Evolutionary conservation across 2,888 invertebrate species (phyloP), one percentile per base, ranked within the genome.

Genomic region (Sinelater perroti): DNA sequence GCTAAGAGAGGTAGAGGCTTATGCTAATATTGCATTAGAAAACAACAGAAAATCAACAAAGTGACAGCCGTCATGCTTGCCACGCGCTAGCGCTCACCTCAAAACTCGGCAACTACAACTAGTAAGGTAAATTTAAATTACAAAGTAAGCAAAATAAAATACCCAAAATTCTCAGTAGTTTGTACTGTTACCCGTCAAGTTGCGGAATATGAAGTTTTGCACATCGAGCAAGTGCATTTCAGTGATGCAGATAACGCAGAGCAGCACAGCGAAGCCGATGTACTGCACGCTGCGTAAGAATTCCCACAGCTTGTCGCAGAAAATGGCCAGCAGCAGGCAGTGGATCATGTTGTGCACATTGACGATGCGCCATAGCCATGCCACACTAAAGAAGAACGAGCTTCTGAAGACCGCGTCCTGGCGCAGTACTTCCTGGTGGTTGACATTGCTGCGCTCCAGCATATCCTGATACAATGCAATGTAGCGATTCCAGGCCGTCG

Each of bases 401-500:
- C 90, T 90, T 65, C 84, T 85, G 68, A 92, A 87, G 40, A 87
- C 82, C 21, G 78, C 75, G 63, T 84, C 83, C 73, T 85, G 85
- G 33, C 84, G 79, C 36, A 77, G 73, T 26, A 79, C 76, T 60
- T 86, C 80, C 18, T 81, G 79, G 10, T 82, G 80, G n/a, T 80
- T 80, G 1, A 81, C 80, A 63, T 81, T 78, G 52, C 83, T 83
- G 18, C 85, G 83, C 70, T 93, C 92, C 21, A 93, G 73, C 69
- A 91, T 78, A 66, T 90, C 86, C 67, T 92, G 91, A 71, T 91
- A 93, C 3, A 89, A 77, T 40, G 88, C 88, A 66, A 93, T 91
- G 69, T 91, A 92, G 18, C 91, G 84, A 79, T 93, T 93, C 93
- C 93, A 93, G 5, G 88, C 87, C 49, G 88, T 79, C 0, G 91